Percentiles rank a stretch among this genome's conserved stretches.
Evolutionary conservation across 1,140 invertebrate genomes (phyloP).

Genomic region (Archivesica marissinica): DNA sequence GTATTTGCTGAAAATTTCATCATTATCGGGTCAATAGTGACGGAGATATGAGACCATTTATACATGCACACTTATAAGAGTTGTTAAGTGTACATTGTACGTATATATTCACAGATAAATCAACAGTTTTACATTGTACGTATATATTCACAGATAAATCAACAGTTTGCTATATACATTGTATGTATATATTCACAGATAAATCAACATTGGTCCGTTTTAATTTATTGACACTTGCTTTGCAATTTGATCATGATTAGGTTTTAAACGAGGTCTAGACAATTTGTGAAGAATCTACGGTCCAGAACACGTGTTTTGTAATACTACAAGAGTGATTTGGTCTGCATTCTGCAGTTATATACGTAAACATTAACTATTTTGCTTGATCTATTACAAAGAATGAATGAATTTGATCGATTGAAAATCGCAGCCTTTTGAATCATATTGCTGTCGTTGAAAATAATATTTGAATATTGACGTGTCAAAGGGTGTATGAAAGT

Average conservation of each 20-base stretch:
- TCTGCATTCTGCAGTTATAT: neutral
- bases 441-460: neutral
- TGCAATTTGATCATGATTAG: neutral
- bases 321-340: neutral
- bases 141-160: no score
- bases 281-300: neutral
- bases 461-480: neutral
- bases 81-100: no score
- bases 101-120: no score
- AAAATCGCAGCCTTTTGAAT: neutral
- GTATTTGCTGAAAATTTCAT: no score
- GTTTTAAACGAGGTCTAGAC: neutral
- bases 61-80: no score
- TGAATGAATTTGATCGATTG: neutral
- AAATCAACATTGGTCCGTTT: no score
- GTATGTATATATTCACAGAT: no score
- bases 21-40: no score
- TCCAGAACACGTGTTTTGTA: neutral
- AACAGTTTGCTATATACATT: no score
- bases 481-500: neutral
- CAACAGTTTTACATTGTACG: no score
- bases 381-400: neutral
- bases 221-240: neutral
- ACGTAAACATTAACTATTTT: no score
- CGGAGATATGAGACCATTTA: no score